phyloP scores from a whole-genome alignment of 2,113 vertebrate species.

The Ursus arctos region DNA sequence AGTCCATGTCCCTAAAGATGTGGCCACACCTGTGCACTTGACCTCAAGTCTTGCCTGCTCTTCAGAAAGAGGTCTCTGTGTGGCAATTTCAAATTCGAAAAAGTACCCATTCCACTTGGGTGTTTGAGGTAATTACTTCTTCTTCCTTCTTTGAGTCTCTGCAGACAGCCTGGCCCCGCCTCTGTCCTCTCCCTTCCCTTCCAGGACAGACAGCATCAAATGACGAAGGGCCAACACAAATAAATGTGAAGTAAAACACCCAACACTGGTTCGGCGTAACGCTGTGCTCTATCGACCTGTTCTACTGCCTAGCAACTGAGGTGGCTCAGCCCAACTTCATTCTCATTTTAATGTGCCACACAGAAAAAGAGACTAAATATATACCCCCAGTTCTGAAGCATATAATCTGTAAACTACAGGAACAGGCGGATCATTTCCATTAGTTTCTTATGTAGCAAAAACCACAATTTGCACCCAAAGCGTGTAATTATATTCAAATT shows the following conservation, averaged over 20 bases:
- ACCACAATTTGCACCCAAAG: slow-evolving; percentile 86
- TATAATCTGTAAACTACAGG: slow-evolving; percentile 88
- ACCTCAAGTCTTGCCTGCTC: neutral
- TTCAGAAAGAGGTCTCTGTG: neutral
- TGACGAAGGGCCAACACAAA: slow-evolving; percentile 77
- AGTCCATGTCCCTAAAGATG: neutral
- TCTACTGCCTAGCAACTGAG: slow-evolving; percentile 78
- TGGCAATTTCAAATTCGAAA: neutral
- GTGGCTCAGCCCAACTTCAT: slow-evolving; percentile 81
- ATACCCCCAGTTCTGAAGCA: slow-evolving; percentile 79
- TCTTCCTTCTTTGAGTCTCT: slow-evolving; percentile 51
- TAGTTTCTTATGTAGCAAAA: slow-evolving; percentile 87
- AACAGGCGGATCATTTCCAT: slow-evolving; percentile 87
- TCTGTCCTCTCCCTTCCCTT: slow-evolving; percentile 5
- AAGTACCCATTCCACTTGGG: neutral
- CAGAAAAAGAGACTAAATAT: slow-evolving; percentile 86
- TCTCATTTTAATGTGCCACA: slow-evolving; percentile 86
- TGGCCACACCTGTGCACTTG: neutral
- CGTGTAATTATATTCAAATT: slow-evolving; percentile 89
- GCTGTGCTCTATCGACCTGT: slow-evolving; percentile 75
- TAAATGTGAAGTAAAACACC: slow-evolving; percentile 79
- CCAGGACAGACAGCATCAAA: slow-evolving; percentile 76
- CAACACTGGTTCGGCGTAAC: slow-evolving; percentile 65
- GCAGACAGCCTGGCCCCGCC: slow-evolving; percentile 61
- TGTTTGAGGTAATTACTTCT: neutral